Conservation (phyloP, 2,888 invertebrate genomes). For the Buathra laborator region DNA sequence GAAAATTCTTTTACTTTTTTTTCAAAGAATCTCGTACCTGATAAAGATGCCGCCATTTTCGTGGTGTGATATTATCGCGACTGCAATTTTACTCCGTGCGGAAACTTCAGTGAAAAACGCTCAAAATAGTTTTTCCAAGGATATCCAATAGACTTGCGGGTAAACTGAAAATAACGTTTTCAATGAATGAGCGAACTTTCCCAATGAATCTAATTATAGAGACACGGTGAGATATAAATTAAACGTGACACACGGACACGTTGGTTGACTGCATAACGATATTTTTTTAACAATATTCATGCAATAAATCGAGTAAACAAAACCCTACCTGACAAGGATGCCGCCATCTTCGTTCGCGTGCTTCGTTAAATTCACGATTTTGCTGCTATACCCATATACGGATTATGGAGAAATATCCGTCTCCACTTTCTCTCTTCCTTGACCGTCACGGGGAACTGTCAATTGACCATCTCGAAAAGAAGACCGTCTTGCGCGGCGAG, state of each 20-base stretch:
- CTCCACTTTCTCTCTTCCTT: conserved; percentile 9
- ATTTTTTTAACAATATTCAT: not conserved
- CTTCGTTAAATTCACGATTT: conserved; percentile 2
- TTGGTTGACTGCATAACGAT: not conserved
- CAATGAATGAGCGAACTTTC: not conserved
- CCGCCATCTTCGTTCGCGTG: conserved; percentile 74
- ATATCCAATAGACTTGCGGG: not conserved
- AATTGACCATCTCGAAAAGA: no score
- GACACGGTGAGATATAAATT: no score
- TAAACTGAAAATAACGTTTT: not conserved
- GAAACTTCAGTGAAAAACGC: not conserved
- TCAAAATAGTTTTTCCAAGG: conserved; percentile 11
- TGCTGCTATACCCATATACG: conserved; percentile 6
- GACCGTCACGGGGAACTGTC: no score
- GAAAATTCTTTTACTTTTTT: not conserved
- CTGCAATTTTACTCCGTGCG: not conserved
- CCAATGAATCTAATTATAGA: not conserved
- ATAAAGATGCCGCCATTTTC: conserved; percentile 77
- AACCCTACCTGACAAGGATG: conserved; percentile 74
- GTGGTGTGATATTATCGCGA: conserved; percentile 8
- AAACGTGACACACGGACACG: not conserved
- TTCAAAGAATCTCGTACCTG: conserved; percentile 72
- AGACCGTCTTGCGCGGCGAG: no score
- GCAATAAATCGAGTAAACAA: conserved; percentile 20
- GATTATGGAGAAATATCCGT: conserved; percentile 1